Base-by-base conservation (phyloP, 2,113 vertebrate species). In the Orthonyx spaldingii region DNA sequence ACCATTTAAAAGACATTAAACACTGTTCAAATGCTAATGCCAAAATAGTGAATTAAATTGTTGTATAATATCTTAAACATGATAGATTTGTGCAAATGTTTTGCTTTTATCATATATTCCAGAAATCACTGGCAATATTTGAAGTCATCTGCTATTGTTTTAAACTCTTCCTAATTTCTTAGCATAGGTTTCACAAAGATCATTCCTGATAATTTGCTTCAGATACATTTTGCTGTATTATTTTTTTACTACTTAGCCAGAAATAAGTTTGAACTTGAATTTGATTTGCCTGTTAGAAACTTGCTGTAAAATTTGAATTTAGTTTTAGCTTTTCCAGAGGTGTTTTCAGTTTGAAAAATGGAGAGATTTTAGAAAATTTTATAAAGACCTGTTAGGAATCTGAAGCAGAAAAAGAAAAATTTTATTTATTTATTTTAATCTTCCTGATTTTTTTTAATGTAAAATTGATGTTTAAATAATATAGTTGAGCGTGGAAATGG, bases 1-100 rank as follows among this genome's bases (percentile, higher is more conserved):
- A 76, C 86, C 91, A 89, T 96, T 97, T 96, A 93, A 97, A 96
- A 96, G 92, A 59, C 94, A 98, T 95, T 97, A 97, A 97, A 93
- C 90, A 96, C 90, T 95, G 93, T 63, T 97, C 91, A 97, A 94
- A 97, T 88, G 76, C 87, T 95, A 93, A 81, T 93, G 94, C 91
- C 57, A 87, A 93, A 97, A 90, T 13, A 84, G 79, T 81, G 65
- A 18, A 50, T 76, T 83, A 91, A 95, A 90, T 95, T 93, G 92
- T 74, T 72, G 66, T 50, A 10, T 64, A 79, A 46, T 90, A 57
- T 93, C 86, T 94, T 94, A 93, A 96, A 97, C 82, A 46, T 83
- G 91, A 95, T 60, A 19, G 79, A 69, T 94, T 66, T 63, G 46
- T 37, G 50, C 76, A 79, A 90, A 79, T 70, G 50, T 90, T 97